phyloP scores from a whole-genome alignment of 1,140 invertebrate genomes.

The Scylla paramamosain region DNA sequence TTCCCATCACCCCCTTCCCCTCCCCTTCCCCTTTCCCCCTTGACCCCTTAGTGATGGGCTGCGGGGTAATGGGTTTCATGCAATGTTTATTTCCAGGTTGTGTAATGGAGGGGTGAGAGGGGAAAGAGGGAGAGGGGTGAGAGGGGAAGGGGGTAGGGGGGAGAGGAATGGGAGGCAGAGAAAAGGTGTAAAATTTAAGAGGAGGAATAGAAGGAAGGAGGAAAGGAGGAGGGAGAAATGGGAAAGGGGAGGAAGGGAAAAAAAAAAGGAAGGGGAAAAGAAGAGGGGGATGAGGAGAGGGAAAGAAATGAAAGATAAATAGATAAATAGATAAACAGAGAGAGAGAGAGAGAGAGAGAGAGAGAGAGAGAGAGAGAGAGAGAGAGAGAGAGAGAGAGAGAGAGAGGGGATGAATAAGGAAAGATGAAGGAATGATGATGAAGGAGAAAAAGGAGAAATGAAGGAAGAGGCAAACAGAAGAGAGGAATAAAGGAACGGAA shows the following conservation, averaged over 20 bases:
- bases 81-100: no score
- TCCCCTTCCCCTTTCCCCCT: neutral
- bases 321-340: neutral
- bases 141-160: neutral
- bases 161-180: neutral
- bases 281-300: neutral
- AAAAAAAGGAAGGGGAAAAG: neutral
- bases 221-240: neutral
- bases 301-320: no score
- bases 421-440: neutral
- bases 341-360: slow-evolving; percentile 33
- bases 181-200: neutral
- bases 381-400: neutral
- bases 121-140: neutral
- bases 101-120: neutral
- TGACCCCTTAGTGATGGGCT: neutral
- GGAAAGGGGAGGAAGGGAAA: neutral
- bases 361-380: neutral
- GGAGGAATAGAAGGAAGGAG: neutral
- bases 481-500: neutral
- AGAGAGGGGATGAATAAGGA: neutral
- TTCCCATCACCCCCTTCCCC: neutral
- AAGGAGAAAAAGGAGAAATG: neutral
- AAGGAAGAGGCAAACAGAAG: neutral
- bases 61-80: no score